Base-by-base conservation (phyloP, 2,797 vertebrate genomes). In the Kryptopterus vitreolus region DNA sequence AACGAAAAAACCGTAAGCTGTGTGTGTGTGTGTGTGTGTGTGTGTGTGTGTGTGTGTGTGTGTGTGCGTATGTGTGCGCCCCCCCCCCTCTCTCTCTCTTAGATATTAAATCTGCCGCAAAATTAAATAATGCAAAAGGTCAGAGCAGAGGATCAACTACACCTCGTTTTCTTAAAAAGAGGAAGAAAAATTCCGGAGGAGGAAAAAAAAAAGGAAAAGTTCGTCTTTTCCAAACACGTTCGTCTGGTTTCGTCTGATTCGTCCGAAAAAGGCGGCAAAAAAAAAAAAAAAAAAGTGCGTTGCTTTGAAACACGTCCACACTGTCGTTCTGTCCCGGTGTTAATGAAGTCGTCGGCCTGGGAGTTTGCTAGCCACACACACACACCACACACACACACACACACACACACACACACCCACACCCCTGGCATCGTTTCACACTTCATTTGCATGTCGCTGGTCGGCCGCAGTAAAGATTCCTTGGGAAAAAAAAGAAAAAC, bases 381-480 rank as follows among this genome's bases (percentile, higher is more conserved):
- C 35, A 24, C 66, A 68, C n/a, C 38, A 26, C 63, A 68, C 65
- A 68, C 38, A 33, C 76, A 35, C 46, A 24, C 50, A 38, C 57
- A 53, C n/a, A 33, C 3, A 24, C 29, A 3, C 38, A 58, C 65
- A 66, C 29, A 77, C 76, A 55, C 61, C 35, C 76, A 77, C 78
- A 57, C 48, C 43, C 6, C 48, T 72, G 78, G 79, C 20, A 81
- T 80, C 43, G 81, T 89, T 88, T 90, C 88, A 85, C 89, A 86
- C 89, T 86, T 85, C 81, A 88, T 90, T 91, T 92, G 85, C 85
- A 82, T 83, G 53, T 18, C 13, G 57, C 87, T 87, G 88, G 90
- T 89, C 88, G 88, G 89, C 89, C 46, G 81, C 86, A 83, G 83
- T 88, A 87, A 89, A 92, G 91, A 90, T 91, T 86, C 82, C 26